Percentiles rank a stretch among this genome's conserved stretches.
Evolutionary conservation across 2,113 vertebrate genomes (phyloP).

Genomic region (Hippoglossus stenolepis): DNA sequence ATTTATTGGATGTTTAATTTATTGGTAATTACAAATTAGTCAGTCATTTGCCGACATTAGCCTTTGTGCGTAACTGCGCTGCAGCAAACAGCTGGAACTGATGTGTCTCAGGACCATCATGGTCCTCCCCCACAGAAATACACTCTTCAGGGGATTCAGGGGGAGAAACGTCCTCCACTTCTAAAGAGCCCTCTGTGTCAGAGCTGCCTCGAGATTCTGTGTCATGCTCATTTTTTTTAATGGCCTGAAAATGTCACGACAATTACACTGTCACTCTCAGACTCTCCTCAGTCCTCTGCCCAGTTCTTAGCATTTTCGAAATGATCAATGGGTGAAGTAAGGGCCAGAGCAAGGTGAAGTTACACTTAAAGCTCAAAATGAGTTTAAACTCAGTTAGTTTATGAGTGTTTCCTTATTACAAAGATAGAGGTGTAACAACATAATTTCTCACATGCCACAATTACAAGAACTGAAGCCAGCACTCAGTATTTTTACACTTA

Average conservation of each 20-base stretch:
- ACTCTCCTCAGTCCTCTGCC: background rate
- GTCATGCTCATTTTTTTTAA: background rate
- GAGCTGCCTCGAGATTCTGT: background rate
- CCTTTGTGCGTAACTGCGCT: too few relatives aligned
- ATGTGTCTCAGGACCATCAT: too few relatives aligned
- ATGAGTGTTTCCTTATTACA: background rate
- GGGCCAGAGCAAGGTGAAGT: background rate
- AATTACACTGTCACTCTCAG: background rate
- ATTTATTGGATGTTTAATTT: too few relatives aligned
- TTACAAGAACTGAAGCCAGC: background rate
- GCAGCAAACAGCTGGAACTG: too few relatives aligned
- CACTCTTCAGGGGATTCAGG: too few relatives aligned
- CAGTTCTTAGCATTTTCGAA: too few relatives aligned
- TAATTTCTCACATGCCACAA: too few relatives aligned
- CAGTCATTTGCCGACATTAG: too few relatives aligned
- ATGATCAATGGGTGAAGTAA: background rate
- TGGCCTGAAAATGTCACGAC: background rate
- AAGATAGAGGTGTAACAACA: too few relatives aligned
- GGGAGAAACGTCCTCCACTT: too few relatives aligned
- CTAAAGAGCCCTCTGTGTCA: background rate
- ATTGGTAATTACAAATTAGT: too few relatives aligned
- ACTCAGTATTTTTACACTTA: background rate
- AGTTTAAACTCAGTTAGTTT: background rate
- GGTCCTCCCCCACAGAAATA: too few relatives aligned
- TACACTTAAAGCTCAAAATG: background rate